Base-by-base conservation (phyloP, 2,888 invertebrate species). In the Cenopis cana region DNA sequence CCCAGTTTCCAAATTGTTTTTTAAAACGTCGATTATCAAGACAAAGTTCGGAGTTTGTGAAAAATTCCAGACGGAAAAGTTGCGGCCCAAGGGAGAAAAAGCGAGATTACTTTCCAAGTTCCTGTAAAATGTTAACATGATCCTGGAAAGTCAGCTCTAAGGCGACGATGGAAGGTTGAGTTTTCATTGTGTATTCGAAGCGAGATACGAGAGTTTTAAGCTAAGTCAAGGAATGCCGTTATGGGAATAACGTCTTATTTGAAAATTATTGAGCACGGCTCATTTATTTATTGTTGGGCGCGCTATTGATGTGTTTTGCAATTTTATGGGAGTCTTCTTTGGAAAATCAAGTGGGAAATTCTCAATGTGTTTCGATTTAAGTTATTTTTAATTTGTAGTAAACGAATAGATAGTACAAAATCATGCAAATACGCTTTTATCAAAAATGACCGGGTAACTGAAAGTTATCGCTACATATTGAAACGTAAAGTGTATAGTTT, bases 11-110 rank as follows among this genome's bases (percentile, higher is more conserved):
- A 88, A 87, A 88, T 86, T 87, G 85, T 87, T 88, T 88, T 84
- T 87, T 88, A 89, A 89, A 86, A 85, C 72, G 72, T 84, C 83
- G 85, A 83, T 85, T 86, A 87, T 85, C 84, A 83, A 84, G 85
- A 85, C 85, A 84, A 78, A 79, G 75, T 77, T 76, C 74, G 74
- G 77, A 81, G 76, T 81, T 84, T 74, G 74, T 69, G 74, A 76
- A 79, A 79, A 77, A 79, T 79, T 62, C 72, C 76, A 71, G 75
- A 73, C 77, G 79, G 80, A 4, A 82, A 88, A 85, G 77, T 86
- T 88, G 74, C 33, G 75, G 77, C 78, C 75, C 79, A 14, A 38
- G 75, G 77, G 81, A 56, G 56, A 29, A 61, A 61, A 61, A 61
- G 46, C n/a, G n/a, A 1, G n/a, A 49, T 29, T 49, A 17, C 49